Percentiles rank a stretch among this genome's conserved stretches.
phyloP scores from a whole-genome alignment of 2,113 vertebrate species.

The Andinoacara biseriatus region DNA sequence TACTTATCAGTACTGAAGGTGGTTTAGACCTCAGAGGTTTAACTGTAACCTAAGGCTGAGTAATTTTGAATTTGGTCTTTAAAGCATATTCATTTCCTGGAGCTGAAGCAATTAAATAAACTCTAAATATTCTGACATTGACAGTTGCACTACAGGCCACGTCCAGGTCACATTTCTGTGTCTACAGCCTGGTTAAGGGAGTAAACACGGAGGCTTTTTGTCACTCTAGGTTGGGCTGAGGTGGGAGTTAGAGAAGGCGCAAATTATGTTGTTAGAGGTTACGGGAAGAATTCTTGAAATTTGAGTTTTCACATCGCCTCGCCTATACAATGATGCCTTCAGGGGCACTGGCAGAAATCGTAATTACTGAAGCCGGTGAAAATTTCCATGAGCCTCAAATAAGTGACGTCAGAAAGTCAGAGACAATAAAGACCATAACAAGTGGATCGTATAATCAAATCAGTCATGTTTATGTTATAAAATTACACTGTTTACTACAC shows the following conservation, averaged over 20 bases:
- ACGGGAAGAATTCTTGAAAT: not conserved
- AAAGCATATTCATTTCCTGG: not conserved
- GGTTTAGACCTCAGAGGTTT: not conserved
- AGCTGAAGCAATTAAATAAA: not conserved
- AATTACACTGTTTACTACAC: not conserved
- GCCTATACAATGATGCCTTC: not conserved
- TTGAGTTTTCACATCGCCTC: not conserved
- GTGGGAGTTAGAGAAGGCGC: not conserved
- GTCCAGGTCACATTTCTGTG: not conserved
- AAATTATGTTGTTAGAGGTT: not conserved
- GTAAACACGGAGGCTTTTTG: not conserved
- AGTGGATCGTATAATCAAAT: not conserved
- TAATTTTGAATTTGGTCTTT: not conserved
- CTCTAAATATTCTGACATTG: not conserved
- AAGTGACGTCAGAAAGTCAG: constrained; percentile 3
- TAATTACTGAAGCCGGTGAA: not conserved
- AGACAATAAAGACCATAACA: constrained; percentile 3
- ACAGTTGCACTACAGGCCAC: not conserved
- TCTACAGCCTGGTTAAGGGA: not conserved
- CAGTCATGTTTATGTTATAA: not conserved
- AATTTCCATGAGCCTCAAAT: constrained; percentile 39
- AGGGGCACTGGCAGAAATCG: not conserved
- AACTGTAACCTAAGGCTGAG: not conserved
- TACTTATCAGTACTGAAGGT: not conserved
- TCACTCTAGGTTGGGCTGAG: not conserved